Percentiles rank a stretch among this genome's conserved stretches.
Evolutionary conservation across 1,140 invertebrate genomes (phyloP).

Genomic region (Psix sp.): DNA sequence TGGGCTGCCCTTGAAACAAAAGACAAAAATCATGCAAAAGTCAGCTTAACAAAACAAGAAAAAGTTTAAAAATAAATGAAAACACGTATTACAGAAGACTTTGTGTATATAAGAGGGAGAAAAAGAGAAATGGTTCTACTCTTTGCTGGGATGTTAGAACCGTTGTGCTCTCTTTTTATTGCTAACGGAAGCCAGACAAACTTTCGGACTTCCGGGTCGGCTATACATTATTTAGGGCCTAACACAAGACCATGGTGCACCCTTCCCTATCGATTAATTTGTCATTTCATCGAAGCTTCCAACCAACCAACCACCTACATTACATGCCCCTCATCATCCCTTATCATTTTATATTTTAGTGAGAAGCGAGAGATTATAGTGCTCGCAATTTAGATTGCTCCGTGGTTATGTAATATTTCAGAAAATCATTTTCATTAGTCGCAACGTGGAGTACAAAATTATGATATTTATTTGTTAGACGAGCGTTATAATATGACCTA

Average conservation of each 20-base stretch:
- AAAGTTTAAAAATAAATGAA: slow-evolving; percentile 6
- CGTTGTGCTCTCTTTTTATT: slow-evolving; percentile 19
- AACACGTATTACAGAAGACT: slow-evolving; percentile 7
- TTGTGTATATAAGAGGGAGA: slow-evolving; percentile 8
- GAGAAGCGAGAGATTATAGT: slow-evolving; percentile 18
- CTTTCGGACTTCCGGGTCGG: slow-evolving; percentile 42
- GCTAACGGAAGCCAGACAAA: slow-evolving; percentile 27
- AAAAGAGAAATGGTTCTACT: slow-evolving; percentile 1
- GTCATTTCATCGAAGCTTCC: slow-evolving; percentile 8
- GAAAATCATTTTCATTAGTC: slow-evolving; percentile 21
- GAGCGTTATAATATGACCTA: slow-evolving; percentile 1
- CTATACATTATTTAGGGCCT: slow-evolving; percentile 25
- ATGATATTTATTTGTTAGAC: slow-evolving; percentile 10
- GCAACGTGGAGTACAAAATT: slow-evolving; percentile 20
- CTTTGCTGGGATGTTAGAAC: slow-evolving; percentile 16
- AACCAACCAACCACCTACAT: not conserved
- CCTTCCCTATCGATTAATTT: slow-evolving; percentile 19
- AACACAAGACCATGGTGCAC: slow-evolving; percentile 10
- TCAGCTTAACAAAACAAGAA: not conserved
- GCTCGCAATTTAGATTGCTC: slow-evolving; percentile 12
- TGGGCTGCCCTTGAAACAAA: slow-evolving; percentile 71
- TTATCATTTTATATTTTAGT: slow-evolving; percentile 20
- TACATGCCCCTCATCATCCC: not conserved
- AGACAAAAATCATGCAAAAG: slow-evolving; percentile 13
- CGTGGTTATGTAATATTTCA: slow-evolving; percentile 6